Evolutionary conservation across 2,113 vertebrate genomes (phyloP).

Genomic region (Amblyopsis rosae): DNA sequence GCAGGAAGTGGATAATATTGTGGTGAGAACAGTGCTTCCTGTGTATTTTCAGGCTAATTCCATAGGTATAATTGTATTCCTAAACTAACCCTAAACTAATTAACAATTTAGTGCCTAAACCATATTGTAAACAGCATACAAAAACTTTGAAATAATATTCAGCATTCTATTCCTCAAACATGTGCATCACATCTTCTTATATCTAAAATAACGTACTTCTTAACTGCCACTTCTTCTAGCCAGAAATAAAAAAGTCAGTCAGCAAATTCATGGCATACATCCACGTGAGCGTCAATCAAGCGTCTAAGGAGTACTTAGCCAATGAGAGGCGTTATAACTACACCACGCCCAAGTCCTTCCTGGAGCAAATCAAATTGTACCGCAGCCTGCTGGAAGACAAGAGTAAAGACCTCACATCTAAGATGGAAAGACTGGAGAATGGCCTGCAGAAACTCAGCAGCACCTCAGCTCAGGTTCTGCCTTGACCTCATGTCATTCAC

Average conservation of each 20-base stretch:
- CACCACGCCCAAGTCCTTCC: constrained; percentile 96
- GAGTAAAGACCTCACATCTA: constrained; percentile 80
- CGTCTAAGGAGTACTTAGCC: constrained; percentile 83
- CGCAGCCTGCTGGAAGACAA: constrained; percentile 81
- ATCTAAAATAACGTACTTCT: constrained; percentile 11
- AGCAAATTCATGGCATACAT: constrained; percentile 95
- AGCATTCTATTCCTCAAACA: too few relatives aligned
- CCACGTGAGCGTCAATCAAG: constrained; percentile 87
- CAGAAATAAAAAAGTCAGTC: constrained; percentile 83
- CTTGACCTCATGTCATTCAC: background rate
- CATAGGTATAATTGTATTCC: too few relatives aligned
- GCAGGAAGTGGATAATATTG: constrained; percentile 78
- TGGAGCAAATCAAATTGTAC: constrained; percentile 95
- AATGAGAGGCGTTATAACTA: constrained; percentile 91
- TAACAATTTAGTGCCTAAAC: too few relatives aligned
- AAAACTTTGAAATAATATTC: too few relatives aligned
- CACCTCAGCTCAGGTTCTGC: constrained; percentile 86
- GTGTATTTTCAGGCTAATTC: background rate
- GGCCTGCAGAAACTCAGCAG: constrained; percentile 91
- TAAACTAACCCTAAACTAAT: too few relatives aligned
- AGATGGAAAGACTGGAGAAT: constrained; percentile 87
- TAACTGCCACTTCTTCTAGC: constrained; percentile 59
- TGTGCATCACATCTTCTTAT: constrained; percentile 19
- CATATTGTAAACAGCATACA: background rate
- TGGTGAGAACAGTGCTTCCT: constrained; percentile 75